Percentiles rank a stretch among this genome's conserved stretches.
These are phyloP conservation scores for Venusia cambrica DNA, from an alignment of 2,888 invertebrate species.

Conservation along the genomic window DNA sequence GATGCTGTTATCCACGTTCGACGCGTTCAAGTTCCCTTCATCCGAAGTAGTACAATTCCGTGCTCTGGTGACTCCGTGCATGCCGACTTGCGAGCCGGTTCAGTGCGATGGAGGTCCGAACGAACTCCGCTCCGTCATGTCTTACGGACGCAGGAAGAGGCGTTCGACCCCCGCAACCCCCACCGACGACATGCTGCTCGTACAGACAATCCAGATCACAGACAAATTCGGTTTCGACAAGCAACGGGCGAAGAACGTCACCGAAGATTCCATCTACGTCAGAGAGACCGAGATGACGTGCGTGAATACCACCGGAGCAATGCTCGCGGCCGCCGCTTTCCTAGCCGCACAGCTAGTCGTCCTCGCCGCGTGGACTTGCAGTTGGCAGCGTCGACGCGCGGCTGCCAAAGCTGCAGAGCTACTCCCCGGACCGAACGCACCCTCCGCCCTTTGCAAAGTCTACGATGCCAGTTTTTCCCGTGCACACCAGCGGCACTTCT, in stretches of 20 bases:
- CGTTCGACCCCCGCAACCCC: slow-evolving; percentile 82
- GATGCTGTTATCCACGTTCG: slow-evolving; percentile 94
- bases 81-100: slow-evolving; percentile 95
- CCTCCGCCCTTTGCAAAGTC: slow-evolving; percentile 88
- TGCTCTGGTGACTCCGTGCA: slow-evolving; percentile 96
- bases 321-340: slow-evolving; percentile 92
- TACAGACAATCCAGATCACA: slow-evolving; percentile 95
- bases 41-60: slow-evolving; percentile 97
- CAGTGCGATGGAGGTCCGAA: slow-evolving; percentile 94
- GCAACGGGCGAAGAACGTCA: slow-evolving; percentile 82
- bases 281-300: slow-evolving; percentile 84
- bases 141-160: slow-evolving; percentile 91
- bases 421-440: slow-evolving; percentile 82
- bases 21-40: slow-evolving; percentile 97
- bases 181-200: slow-evolving; percentile 91
- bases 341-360: slow-evolving; percentile 92
- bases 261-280: slow-evolving; percentile 87
- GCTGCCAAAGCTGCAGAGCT: slow-evolving; percentile 84
- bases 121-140: slow-evolving; percentile 89
- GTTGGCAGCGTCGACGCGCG: slow-evolving; percentile 90
- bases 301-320: slow-evolving; percentile 89
- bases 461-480: slow-evolving; percentile 93
- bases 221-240: slow-evolving; percentile 94
- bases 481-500: slow-evolving; percentile 82
- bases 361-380: slow-evolving; percentile 93